Evolutionary conservation across 2,113 vertebrate genomes (phyloP).

Genomic region (Paralichthys olivaceus): DNA sequence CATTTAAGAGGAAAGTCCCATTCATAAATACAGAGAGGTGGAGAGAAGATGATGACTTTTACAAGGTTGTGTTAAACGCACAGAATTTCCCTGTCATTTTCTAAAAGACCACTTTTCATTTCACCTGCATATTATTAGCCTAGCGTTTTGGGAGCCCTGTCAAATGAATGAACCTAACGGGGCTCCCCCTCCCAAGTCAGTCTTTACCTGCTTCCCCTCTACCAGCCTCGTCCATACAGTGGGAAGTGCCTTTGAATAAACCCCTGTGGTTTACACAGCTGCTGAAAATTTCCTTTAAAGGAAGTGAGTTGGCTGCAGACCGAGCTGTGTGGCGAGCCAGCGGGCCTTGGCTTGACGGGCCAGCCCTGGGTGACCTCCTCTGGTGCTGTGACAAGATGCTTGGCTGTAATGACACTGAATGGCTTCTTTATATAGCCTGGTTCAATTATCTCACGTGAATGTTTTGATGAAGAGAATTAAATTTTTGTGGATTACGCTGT

Average conservation of each 20-base stretch:
- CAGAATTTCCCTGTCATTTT: conserved; percentile 18
- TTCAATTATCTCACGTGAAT: background rate
- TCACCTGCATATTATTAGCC: conserved; percentile 9
- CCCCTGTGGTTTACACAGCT: conserved; percentile 78
- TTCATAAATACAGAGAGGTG: conserved; percentile 33
- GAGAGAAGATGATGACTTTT: conserved; percentile 30
- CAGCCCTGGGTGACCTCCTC: conserved; percentile 9
- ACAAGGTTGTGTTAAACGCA: background rate
- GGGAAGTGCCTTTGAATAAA: conserved; percentile 71
- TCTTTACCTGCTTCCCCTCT: conserved; percentile 59
- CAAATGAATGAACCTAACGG: conserved; percentile 26
- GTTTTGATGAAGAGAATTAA: background rate
- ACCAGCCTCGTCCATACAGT: conserved; percentile 57
- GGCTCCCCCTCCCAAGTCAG: conserved; percentile 18
- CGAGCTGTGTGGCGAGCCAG: conserved; percentile 17
- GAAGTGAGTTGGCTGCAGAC: conserved; percentile 70
- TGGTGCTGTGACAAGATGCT: conserved; percentile 10
- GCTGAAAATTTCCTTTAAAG: conserved; percentile 84
- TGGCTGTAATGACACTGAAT: background rate
- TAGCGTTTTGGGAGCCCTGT: conserved; percentile 11
- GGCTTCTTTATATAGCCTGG: background rate
- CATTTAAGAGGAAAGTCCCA: conserved; percentile 50
- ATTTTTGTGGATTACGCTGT: too few species aligned
- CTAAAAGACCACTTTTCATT: conserved; percentile 19
- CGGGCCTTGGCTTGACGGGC: background rate